Base-by-base conservation (phyloP, 2,113 vertebrate species). In the Podarcis raffonei region DNA sequence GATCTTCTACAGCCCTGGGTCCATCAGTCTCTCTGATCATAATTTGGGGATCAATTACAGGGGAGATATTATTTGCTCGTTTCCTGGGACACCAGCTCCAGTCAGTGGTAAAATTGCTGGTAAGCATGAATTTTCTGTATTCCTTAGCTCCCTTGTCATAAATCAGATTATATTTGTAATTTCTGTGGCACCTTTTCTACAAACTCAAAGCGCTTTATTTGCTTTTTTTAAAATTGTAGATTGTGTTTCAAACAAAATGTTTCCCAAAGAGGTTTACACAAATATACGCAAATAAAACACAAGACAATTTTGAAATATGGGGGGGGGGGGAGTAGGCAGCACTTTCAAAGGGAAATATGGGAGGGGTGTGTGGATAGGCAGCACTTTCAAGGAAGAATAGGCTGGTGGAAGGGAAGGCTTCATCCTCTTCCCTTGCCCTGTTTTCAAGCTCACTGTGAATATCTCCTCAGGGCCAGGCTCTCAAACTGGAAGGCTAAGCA, bases 91-190 rank as follows among this genome's bases (percentile, higher is more conserved):
- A 0, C 32, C 68, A 0, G 89, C 87, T 37, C 92, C 95, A 16
- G 82, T 83, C 0, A 94, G 96, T 37, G 97, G 97, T 74, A 97
- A 93, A 94, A 96, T 97, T 3, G 90, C 96, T 90, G 96, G 96
- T 97, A 92, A 95, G 90, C 59, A n/a, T 8, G 75, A 53, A 39
- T 83, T 71, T 69, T n/a, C 9, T 15, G n/a, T 42, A 9, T 88
- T 85, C 53, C 1, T 2, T 1, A 84, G 80, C 80, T 15, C 1
- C 32, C 39, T 72, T 30, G 27, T 81, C 15, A 11, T 30, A 76
- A 15, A 23, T n/a, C 30, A 32, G 23, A 79, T 15, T 30, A 16
- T 79, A 39, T 23, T 76, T 81, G 27, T 53, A 32, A 62, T n/a
- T 81, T 79, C 4, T 81, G 32, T 18, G 39, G 15, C 7, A 32